Percentiles rank a stretch among this genome's conserved stretches.
These are phyloP conservation scores for Dicycla oo DNA, from an alignment of 2,888 invertebrate genomes.

Conservation along the genomic window DNA sequence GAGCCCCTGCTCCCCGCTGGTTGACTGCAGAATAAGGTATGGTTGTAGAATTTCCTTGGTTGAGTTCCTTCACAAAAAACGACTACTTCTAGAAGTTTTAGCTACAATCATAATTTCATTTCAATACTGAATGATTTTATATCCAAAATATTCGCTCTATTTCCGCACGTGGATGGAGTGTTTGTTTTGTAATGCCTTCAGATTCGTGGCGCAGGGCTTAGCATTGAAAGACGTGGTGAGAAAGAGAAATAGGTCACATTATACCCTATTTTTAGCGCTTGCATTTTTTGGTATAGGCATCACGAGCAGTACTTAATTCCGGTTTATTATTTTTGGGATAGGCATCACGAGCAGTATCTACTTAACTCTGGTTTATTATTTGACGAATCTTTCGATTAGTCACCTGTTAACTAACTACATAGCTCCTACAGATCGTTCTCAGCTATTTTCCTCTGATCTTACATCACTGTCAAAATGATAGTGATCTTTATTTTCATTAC, in stretches of 20 bases:
- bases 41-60: neutral
- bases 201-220: neutral
- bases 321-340: too few relatives aligned
- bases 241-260: slow-evolving; percentile 5
- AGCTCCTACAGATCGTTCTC: too few relatives aligned
- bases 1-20: too few relatives aligned
- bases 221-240: neutral
- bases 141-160: slow-evolving; percentile 11
- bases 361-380: neutral
- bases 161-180: slow-evolving; percentile 2
- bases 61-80: neutral
- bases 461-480: too few relatives aligned
- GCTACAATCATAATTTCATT: too few relatives aligned
- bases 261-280: neutral
- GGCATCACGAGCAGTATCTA: too few relatives aligned
- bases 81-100: neutral
- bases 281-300: neutral
- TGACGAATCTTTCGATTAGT: too few relatives aligned
- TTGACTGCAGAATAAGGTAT: too few relatives aligned
- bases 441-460: too few relatives aligned
- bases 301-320: too few relatives aligned
- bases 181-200: slow-evolving; percentile 17
- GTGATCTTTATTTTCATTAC: too few relatives aligned
- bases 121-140: slow-evolving; percentile 15
- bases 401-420: neutral